Evolutionary conservation across 2,797 vertebrate genomes (phyloP).

Genomic region (Percopsis omiscomaycus): DNA sequence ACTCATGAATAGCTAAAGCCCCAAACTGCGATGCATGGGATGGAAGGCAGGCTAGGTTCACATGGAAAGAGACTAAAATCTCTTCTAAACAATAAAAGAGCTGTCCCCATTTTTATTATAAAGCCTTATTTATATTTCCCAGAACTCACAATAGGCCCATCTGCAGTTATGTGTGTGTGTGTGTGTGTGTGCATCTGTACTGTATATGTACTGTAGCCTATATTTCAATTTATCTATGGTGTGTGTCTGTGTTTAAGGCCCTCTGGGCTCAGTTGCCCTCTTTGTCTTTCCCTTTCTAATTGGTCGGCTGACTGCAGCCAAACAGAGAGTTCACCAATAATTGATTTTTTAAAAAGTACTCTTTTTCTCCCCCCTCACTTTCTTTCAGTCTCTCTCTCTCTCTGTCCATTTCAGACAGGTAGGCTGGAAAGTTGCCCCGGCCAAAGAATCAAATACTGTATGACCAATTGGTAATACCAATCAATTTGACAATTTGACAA

Average conservation of each 20-base stretch:
- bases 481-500: no score
- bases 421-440: no score
- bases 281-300: slow-evolving; percentile 65
- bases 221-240: not conserved
- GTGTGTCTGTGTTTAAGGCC: slow-evolving; percentile 32
- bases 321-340: slow-evolving; percentile 41
- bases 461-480: no score
- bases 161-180: not conserved
- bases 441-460: no score
- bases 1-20: no score
- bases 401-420: not conserved
- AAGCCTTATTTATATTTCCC: no score
- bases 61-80: no score
- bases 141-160: no score
- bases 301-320: slow-evolving; percentile 45
- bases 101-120: no score
- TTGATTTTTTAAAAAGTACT: slow-evolving; percentile 32
- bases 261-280: slow-evolving; percentile 60
- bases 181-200: slow-evolving; percentile 1
- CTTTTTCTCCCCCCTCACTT: slow-evolving; percentile 2
- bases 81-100: no score
- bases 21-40: no score
- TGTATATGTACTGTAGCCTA: not conserved
- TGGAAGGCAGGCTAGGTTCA: no score
- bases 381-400: not conserved